phyloP scores from a whole-genome alignment of 2,113 vertebrate genomes.

The Equus quagga region DNA sequence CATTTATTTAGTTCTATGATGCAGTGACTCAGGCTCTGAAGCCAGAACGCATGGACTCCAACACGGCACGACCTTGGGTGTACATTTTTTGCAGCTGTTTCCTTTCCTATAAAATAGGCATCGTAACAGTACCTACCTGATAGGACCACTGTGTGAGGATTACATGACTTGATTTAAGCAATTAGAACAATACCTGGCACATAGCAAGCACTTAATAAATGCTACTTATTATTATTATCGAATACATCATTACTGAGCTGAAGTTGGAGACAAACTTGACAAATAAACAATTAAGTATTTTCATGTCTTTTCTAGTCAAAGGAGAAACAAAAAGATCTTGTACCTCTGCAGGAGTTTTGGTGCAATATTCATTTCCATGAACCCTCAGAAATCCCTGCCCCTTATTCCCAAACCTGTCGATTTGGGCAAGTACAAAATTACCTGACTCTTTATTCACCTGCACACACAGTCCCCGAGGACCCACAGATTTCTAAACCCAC shows the following conservation, averaged over 20 bases:
- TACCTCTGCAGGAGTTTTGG: background rate
- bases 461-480: background rate
- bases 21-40: background rate
- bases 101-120: background rate
- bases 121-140: background rate
- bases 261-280: background rate
- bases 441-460: background rate
- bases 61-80: background rate
- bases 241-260: background rate
- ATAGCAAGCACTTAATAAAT: background rate
- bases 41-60: background rate
- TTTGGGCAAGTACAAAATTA: background rate
- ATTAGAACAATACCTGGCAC: background rate
- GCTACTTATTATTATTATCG: background rate
- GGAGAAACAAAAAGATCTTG: background rate
- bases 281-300: background rate
- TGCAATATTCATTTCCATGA: background rate
- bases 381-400: background rate
- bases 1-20: background rate
- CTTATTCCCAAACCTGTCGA: background rate
- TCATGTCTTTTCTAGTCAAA: slow-evolving; percentile 27
- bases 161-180: background rate
- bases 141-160: background rate
- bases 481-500: background rate
- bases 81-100: slow-evolving; percentile 9